A percentile compares a stretch with the other conserved stretches of the same genome.
These are phyloP conservation scores for Ascaphus truei DNA, from an alignment of 2,113 vertebrate species.

Conservation along the genomic window DNA sequence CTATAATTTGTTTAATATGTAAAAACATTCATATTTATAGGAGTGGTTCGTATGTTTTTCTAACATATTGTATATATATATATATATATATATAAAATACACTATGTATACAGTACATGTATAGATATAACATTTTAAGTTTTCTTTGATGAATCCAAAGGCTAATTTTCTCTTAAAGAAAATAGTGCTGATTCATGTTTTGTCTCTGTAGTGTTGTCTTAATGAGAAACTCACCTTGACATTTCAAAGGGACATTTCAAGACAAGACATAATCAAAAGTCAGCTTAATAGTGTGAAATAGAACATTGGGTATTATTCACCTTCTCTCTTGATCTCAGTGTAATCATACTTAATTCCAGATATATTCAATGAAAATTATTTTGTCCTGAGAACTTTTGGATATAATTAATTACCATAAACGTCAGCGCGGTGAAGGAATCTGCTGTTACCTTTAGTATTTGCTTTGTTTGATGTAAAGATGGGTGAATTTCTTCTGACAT, in stretches of 20 bases:
- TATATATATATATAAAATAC: no score
- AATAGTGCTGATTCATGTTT: conserved; percentile 30
- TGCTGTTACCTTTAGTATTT: background rate
- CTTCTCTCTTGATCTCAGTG: background rate
- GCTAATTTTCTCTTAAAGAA: conserved; percentile 24
- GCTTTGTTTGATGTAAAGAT: background rate
- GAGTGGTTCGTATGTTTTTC: no score
- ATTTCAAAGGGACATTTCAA: conserved; percentile 34
- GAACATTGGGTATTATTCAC: background rate
- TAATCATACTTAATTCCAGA: conserved; percentile 23
- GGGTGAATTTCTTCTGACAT: background rate
- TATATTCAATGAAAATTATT: background rate
- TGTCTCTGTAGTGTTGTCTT: conserved; percentile 25
- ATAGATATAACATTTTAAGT: no score
- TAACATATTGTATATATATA: no score
- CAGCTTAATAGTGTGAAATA: background rate
- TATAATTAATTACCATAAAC: background rate
- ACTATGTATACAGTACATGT: no score
- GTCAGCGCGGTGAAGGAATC: background rate
- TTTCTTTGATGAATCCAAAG: conserved; percentile 21
- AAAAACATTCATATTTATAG: no score
- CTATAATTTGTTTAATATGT: no score
- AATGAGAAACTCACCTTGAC: conserved; percentile 35
- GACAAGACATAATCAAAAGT: conserved; percentile 18
- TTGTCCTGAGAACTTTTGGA: background rate